phyloP scores from a whole-genome alignment of 2,113 vertebrate species.

The Isichthys henryi region DNA sequence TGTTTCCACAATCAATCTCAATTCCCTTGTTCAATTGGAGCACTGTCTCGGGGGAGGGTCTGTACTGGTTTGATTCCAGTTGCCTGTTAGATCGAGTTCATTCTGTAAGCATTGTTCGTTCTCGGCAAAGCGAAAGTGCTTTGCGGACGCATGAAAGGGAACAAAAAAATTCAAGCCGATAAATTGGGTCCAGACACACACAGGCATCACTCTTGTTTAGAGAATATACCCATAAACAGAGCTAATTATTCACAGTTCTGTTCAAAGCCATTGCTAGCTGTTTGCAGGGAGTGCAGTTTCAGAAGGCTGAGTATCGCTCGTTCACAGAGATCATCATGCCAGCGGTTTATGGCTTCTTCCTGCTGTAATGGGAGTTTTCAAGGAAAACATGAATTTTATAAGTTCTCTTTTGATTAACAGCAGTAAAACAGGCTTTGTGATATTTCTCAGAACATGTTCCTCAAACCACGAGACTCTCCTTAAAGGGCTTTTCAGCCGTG shows the following conservation, averaged over 20 bases:
- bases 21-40: background rate
- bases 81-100: background rate
- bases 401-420: background rate
- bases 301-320: background rate
- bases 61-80: slow-evolving; percentile 8
- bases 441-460: background rate
- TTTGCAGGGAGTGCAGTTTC: background rate
- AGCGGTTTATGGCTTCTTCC: background rate
- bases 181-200: background rate
- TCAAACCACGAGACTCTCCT: background rate
- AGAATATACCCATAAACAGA: background rate
- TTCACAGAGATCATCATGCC: background rate
- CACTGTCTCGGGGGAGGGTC: background rate
- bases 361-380: background rate
- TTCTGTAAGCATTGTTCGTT: background rate
- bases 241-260: background rate
- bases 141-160: background rate
- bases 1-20: background rate
- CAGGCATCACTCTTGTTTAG: background rate
- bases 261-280: background rate
- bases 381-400: background rate
- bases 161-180: background rate
- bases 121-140: background rate
- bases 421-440: background rate
- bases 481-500: background rate